Percentiles rank a stretch among this genome's conserved stretches.
These are phyloP conservation scores for Lycodopsis pacificus DNA, from an alignment of 2,797 vertebrate genomes.

Conservation along the genomic window DNA sequence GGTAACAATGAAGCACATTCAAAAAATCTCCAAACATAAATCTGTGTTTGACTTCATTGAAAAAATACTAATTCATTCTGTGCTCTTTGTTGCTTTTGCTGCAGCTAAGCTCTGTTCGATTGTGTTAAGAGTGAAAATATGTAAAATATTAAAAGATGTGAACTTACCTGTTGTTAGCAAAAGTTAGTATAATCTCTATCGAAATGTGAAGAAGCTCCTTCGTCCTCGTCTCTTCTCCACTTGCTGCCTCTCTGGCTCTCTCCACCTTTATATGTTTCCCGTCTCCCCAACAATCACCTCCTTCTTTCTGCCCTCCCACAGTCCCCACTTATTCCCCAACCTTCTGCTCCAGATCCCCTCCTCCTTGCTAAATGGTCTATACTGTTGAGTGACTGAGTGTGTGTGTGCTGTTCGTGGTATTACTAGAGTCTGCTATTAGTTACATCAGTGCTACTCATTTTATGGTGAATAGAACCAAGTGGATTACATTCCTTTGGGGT, in stretches of 20 bases:
- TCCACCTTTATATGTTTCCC: slow-evolving; percentile 58
- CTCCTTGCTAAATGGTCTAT: slow-evolving; percentile 44
- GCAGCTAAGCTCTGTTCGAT: background rate
- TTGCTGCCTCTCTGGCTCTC: slow-evolving; percentile 47
- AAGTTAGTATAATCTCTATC: slow-evolving; percentile 25
- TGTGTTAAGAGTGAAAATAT: background rate
- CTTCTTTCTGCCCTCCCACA: slow-evolving; percentile 74
- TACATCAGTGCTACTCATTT: slow-evolving; percentile 24
- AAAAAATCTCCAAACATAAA: background rate
- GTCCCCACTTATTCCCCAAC: slow-evolving; percentile 28
- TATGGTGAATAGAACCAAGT: slow-evolving; percentile 11
- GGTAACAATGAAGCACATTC: slow-evolving; percentile 28
- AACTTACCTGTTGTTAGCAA: slow-evolving; percentile 59
- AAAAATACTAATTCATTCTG: slow-evolving; percentile 21
- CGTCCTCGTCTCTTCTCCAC: slow-evolving; percentile 34
- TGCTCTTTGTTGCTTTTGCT: slow-evolving; percentile 3
- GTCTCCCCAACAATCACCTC: slow-evolving; percentile 67
- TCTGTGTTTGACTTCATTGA: background rate
- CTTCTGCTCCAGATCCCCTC: slow-evolving; percentile 61
- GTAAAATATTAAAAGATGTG: background rate
- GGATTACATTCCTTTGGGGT: slow-evolving; percentile 10
- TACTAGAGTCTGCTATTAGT: slow-evolving; percentile 30
- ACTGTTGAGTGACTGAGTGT: slow-evolving; percentile 29
- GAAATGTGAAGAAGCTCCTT: slow-evolving; percentile 16
- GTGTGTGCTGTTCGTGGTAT: slow-evolving; percentile 15